These are phyloP conservation scores for Cisticola juncidis DNA, from an alignment of 2,113 vertebrate species.

Conservation along the genomic window DNA sequence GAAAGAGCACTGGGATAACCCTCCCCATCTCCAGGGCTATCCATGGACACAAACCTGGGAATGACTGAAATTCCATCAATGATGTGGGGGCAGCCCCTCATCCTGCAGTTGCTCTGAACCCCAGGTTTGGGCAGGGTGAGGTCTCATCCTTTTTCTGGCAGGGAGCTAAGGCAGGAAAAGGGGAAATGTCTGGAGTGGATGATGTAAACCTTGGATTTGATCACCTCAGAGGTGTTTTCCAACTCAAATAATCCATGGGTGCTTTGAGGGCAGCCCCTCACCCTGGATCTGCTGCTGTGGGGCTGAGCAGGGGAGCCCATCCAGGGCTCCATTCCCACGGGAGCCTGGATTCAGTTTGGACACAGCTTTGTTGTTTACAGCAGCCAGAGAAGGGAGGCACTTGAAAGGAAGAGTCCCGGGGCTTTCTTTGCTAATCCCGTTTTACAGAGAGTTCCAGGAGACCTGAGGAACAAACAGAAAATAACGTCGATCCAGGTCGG, in stretches of 20 bases:
- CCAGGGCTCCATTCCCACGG: background rate
- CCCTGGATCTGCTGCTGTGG: background rate
- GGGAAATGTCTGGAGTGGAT: no score
- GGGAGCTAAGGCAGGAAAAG: background rate
- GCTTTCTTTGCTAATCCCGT: slow-evolving; percentile 11
- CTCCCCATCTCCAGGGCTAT: background rate
- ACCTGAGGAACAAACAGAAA: slow-evolving; percentile 61
- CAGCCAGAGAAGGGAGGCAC: background rate
- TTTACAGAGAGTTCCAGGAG: slow-evolving; percentile 66
- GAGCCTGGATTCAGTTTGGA: fast-evolving
- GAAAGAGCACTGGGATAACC: background rate
- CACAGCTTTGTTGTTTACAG: background rate
- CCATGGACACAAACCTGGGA: background rate
- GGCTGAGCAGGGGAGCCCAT: background rate
- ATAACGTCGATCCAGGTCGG: slow-evolving; percentile 54
- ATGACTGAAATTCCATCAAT: background rate
- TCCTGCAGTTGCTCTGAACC: background rate
- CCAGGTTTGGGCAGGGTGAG: background rate
- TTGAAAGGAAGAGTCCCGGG: background rate
- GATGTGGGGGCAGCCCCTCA: background rate
- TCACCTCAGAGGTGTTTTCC: background rate
- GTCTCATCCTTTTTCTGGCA: background rate
- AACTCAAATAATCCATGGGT: background rate
- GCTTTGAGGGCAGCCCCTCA: background rate
- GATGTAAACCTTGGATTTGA: background rate